phyloP scores from a whole-genome alignment of 2,888 invertebrate species.

The Drosophila mulleri region DNA sequence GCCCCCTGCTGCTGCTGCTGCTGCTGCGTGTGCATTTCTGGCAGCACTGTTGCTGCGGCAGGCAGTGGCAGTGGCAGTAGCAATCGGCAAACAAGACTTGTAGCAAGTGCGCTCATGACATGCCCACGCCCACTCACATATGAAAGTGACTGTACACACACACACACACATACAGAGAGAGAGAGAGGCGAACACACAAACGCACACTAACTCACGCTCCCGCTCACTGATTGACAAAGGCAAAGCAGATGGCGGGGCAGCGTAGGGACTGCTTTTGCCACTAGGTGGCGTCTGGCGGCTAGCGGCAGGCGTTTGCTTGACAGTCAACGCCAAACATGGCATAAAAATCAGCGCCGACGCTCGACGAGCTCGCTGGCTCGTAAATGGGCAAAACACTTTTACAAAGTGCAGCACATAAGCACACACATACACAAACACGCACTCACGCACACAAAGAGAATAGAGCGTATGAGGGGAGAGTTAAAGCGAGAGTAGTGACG shows the following conservation, averaged over 20 bases:
- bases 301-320: slow-evolving; percentile 26
- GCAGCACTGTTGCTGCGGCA: slow-evolving; percentile 59
- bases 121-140: slow-evolving; percentile 45
- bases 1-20: slow-evolving; percentile 42
- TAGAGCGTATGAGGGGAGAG: slow-evolving; percentile 1
- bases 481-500: slow-evolving; percentile 20
- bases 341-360: slow-evolving; percentile 73
- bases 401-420: slow-evolving; percentile 69
- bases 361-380: slow-evolving; percentile 66
- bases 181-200: background rate
- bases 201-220: background rate
- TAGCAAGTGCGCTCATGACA: slow-evolving; percentile 51
- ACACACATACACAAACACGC: slow-evolving; percentile 18
- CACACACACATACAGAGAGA: background rate
- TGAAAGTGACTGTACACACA: background rate
- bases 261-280: slow-evolving; percentile 17
- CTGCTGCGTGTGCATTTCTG: slow-evolving; percentile 72
- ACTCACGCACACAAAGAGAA: slow-evolving; percentile 26
- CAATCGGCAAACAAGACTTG: slow-evolving; percentile 64
- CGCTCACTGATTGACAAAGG: slow-evolving; percentile 67
- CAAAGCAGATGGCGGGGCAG: slow-evolving; percentile 18
- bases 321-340: slow-evolving; percentile 69
- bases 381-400: slow-evolving; percentile 79
- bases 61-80: background rate
- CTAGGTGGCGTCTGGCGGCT: slow-evolving; percentile 16